Base-by-base conservation (phyloP, 2,797 vertebrate species). In the Pampus argenteus region DNA sequence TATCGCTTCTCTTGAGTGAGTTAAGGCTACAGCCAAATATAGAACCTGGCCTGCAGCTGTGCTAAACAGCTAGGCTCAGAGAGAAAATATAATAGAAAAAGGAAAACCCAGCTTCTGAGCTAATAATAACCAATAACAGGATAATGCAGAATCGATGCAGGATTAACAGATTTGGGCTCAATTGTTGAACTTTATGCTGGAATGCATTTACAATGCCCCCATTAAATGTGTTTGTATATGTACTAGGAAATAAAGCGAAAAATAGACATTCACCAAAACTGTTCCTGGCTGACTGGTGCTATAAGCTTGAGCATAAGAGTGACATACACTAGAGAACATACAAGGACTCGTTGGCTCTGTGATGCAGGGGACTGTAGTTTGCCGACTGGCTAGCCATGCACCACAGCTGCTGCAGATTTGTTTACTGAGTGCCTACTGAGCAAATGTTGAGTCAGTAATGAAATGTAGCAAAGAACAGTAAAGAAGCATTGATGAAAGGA, bases 361-460 rank as follows among this genome's bases (percentile, higher is more conserved):
- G 44, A 62, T 17, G 49, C 47, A 51, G 66, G 36, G 45, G 40
- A 23, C 47, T 62, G 47, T n/a, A 45, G 59, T 52, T 60, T 71
- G 65, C 59, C 28, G 26, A 56, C 45, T 44, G 66, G 71, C 55
- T 55, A 31, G 54, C 29, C 29, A 42, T 42, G 55, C 48, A 60
- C 52, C 28, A 78, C 79, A 79, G 75, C 74, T 71, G 77, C 69
- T 76, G 74, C 60, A 69, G 70, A 76, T 81, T 72, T 84, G 78
- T 81, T 81, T 85, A 79, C 83, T 0, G 44, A 67, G 51, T 42
- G 57, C 47, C 31, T 10, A 11, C 29, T 67, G 65, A 76, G 55
- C 73, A 74, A 87, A 87, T 72, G 59, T 52, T 66, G 63, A 80
- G 77, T 70, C 47, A 63, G 68, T 81, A 81, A 81, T 79, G 61